These are phyloP conservation scores for Eremobia ochroleuca DNA, from an alignment of 2,888 invertebrate genomes.

Conservation along the genomic window DNA sequence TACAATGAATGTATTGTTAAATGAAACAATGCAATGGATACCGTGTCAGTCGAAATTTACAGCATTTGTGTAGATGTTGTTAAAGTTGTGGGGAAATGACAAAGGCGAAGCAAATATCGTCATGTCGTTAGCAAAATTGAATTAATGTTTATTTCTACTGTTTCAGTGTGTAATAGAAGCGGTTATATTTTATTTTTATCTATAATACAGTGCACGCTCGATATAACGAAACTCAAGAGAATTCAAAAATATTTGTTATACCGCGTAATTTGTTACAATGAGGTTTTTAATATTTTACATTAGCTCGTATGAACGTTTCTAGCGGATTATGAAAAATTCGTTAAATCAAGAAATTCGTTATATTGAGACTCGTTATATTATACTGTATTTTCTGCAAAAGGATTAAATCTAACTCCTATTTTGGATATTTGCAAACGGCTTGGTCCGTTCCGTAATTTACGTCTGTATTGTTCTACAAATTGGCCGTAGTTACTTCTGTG, in stretches of 20 bases:
- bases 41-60: constrained; percentile 67
- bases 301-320: too few relatives aligned
- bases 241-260: too few relatives aligned
- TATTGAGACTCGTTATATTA: too few relatives aligned
- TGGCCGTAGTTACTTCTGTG: background rate
- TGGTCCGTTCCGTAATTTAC: background rate
- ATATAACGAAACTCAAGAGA: too few relatives aligned
- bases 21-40: constrained; percentile 76
- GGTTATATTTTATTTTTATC: constrained; percentile 7
- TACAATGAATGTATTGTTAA: constrained; percentile 78
- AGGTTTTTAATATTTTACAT: too few relatives aligned
- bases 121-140: constrained; percentile 27
- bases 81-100: constrained; percentile 54
- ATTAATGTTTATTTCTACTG: constrained; percentile 29
- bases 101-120: constrained; percentile 57
- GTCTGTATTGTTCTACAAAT: background rate
- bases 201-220: too few relatives aligned
- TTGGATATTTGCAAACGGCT: background rate
- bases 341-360: too few relatives aligned
- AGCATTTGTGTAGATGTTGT: constrained; percentile 47
- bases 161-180: constrained; percentile 8
- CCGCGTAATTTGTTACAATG: too few relatives aligned
- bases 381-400: constrained; percentile 2
- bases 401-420: background rate
- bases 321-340: too few relatives aligned